Percentiles rank a stretch among this genome's conserved stretches.
These are phyloP conservation scores for Tridacna gigas DNA, from an alignment of 2,888 invertebrate genomes.

Conservation along the genomic window DNA sequence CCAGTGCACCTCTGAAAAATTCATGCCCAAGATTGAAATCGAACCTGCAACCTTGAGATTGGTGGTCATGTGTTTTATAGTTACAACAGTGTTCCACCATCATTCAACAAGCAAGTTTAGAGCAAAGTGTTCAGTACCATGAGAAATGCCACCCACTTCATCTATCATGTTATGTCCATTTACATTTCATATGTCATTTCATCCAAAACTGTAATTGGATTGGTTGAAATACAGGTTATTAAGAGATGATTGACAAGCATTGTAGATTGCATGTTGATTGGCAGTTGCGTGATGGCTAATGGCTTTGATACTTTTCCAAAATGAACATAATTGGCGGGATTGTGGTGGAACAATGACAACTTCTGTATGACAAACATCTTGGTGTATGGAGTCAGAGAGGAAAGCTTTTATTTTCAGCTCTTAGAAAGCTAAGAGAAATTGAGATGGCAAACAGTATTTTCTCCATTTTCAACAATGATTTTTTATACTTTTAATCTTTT, in stretches of 20 bases:
- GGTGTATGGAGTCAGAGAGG: background rate
- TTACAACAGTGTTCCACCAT: too few species aligned
- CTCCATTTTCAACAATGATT: too few species aligned
- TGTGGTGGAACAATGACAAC: slow-evolving; percentile 22
- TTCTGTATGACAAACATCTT: slow-evolving; percentile 19
- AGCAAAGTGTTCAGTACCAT: too few species aligned
- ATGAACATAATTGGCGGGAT: slow-evolving; percentile 30
- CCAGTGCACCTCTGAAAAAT: too few species aligned
- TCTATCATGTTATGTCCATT: slow-evolving; percentile 2
- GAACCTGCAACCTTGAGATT: too few species aligned
- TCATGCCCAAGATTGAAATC: too few species aligned
- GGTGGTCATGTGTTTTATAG: too few species aligned
- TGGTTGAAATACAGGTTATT: slow-evolving; percentile 29
- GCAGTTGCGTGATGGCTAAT: slow-evolving; percentile 49
- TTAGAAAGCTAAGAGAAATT: too few species aligned
- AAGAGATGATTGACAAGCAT: slow-evolving; percentile 50
- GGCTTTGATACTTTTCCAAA: slow-evolving; percentile 27
- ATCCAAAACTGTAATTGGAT: slow-evolving; percentile 17
- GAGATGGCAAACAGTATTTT: too few species aligned
- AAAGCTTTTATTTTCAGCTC: background rate
- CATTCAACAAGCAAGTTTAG: too few species aligned
- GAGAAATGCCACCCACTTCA: background rate
- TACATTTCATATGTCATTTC: slow-evolving; percentile 20
- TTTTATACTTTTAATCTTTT: too few species aligned
- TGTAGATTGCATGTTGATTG: slow-evolving; percentile 57